Evolutionary conservation across 2,113 vertebrate species (phyloP).

Genomic region (Callipepla squamata): DNA sequence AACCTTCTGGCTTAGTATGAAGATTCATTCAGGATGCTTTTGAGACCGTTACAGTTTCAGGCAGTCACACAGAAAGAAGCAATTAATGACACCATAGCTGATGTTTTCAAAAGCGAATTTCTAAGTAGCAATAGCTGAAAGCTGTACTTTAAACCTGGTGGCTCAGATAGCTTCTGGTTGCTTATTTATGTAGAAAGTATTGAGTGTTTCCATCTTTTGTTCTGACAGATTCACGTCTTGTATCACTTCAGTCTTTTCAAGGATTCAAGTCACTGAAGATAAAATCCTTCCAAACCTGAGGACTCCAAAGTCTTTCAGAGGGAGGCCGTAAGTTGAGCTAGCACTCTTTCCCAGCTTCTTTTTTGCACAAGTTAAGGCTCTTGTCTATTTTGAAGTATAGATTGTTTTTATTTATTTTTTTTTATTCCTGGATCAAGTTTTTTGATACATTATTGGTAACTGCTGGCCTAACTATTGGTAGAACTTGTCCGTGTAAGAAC

Average conservation of each 20-base stretch:
- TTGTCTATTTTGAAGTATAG: not conserved
- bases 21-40: not conserved
- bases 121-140: not conserved
- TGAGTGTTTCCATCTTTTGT: slow-evolving; percentile 31
- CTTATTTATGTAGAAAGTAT: slow-evolving; percentile 11
- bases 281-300: slow-evolving; percentile 13
- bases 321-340: not conserved
- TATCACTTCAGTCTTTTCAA: slow-evolving; percentile 41
- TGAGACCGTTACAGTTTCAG: not conserved
- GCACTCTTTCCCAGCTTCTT: not conserved
- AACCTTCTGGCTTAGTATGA: not conserved
- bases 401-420: not conserved
- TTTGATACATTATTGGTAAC: not conserved
- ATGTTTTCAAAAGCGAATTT: not conserved
- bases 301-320: not conserved
- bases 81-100: not conserved
- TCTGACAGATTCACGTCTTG: slow-evolving; percentile 7
- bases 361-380: not conserved
- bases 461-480: not conserved
- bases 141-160: slow-evolving; percentile 18
- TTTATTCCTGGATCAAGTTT: not conserved
- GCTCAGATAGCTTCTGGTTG: slow-evolving; percentile 13
- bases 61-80: not conserved
- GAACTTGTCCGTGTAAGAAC: not conserved
- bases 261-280: slow-evolving; percentile 7